A percentile compares a stretch with the other conserved stretches of the same genome.
Evolutionary conservation across 2,113 vertebrate genomes (phyloP).

Genomic region (Electrona antarctica): DNA sequence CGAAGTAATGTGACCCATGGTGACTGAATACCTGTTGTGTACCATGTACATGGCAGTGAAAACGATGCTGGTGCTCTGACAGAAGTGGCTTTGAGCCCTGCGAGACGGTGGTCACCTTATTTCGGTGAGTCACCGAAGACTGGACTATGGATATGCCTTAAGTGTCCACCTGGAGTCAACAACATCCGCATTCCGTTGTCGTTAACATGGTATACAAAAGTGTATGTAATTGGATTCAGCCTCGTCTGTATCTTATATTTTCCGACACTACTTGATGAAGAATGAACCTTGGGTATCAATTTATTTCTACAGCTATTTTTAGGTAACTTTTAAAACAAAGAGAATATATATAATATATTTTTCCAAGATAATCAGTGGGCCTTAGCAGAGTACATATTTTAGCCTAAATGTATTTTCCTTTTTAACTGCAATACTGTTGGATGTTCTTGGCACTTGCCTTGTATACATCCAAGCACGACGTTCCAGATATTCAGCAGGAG

Average conservation of each 20-base stretch:
- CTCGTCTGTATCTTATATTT: conserved; percentile 39
- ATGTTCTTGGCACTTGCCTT: conserved; percentile 10
- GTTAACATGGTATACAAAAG: too few relatives aligned
- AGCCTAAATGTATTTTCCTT: conserved; percentile 9
- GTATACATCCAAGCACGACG: not conserved
- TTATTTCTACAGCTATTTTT: conserved; percentile 30
- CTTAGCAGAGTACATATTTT: not conserved
- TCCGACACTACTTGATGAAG: conserved; percentile 82
- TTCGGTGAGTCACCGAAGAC: too few relatives aligned
- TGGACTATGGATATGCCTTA: too few relatives aligned
- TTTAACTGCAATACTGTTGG: conserved; percentile 9
- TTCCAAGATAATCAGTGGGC: conserved; percentile 46
- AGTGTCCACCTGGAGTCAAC: too few relatives aligned
- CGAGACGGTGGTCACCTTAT: too few relatives aligned
- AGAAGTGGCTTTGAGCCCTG: too few relatives aligned
- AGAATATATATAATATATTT: conserved; percentile 48
- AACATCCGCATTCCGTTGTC: too few relatives aligned
- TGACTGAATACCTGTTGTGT: too few relatives aligned
- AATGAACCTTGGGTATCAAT: conserved; percentile 43
- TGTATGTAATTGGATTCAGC: too few relatives aligned
- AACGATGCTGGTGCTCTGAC: too few relatives aligned
- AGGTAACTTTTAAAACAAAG: conserved; percentile 5
- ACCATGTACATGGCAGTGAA: too few relatives aligned
- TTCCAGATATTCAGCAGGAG: not conserved
- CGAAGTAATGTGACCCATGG: too few relatives aligned